These are phyloP conservation scores for Rotaria magnacalcarata DNA, from an alignment of 2,888 invertebrate genomes.

Conservation along the genomic window DNA sequence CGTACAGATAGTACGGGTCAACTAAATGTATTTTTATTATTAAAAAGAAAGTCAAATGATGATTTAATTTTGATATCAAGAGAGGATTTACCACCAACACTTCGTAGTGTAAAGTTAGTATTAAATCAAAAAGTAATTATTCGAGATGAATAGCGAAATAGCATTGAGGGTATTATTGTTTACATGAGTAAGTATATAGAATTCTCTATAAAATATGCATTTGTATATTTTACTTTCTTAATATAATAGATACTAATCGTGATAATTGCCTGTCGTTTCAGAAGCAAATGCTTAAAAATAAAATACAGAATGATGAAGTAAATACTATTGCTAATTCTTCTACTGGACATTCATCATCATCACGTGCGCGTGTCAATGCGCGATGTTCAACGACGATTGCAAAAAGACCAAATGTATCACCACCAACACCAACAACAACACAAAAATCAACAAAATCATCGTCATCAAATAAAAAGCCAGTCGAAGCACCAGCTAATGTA, in stretches of 20 bases:
- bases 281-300: not conserved
- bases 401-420: not conserved
- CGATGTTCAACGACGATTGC: not conserved
- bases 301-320: not conserved
- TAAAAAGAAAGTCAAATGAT: not conserved
- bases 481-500: not conserved
- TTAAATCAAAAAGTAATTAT: not conserved
- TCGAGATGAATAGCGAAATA: not conserved
- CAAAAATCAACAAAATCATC: not conserved
- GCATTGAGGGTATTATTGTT: not conserved
- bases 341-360: not conserved
- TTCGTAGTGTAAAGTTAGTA: not conserved
- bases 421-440: not conserved
- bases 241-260: not conserved
- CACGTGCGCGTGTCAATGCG: not conserved
- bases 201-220: no score
- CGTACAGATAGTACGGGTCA: not conserved
- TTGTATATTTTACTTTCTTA: not conserved
- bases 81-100: slow-evolving; percentile 1
- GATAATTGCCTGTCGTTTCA: not conserved
- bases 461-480: not conserved
- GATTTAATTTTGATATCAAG: not conserved
- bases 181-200: not conserved
- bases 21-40: slow-evolving; percentile 1
- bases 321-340: not conserved